These are phyloP conservation scores for Synanceia verrucosa DNA, from an alignment of 2,797 vertebrate genomes.

Conservation along the genomic window DNA sequence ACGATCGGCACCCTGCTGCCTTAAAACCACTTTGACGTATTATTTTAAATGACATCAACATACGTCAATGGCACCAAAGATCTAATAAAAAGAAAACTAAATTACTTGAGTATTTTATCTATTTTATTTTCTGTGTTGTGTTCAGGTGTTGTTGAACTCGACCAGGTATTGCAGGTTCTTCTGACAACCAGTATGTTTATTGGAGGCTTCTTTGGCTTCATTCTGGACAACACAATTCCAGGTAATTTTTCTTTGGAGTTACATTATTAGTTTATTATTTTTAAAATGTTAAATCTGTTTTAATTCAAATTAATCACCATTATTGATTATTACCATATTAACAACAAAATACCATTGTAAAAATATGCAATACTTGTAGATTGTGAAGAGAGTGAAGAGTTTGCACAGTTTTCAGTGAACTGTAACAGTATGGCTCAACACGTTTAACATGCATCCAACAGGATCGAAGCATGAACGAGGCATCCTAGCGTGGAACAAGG, in stretches of 20 bases:
- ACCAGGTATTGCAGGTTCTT: constrained; percentile 92
- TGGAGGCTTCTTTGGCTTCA: constrained; percentile 92
- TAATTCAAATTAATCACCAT: background rate
- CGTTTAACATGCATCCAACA: constrained; percentile 56
- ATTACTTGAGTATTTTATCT: background rate
- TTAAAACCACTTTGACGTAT: too few relatives aligned
- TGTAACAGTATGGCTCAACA: background rate
- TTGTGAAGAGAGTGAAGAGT: background rate
- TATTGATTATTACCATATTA: background rate
- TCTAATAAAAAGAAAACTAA: too few relatives aligned
- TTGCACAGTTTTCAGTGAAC: background rate
- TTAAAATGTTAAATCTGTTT: background rate
- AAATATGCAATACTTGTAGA: background rate
- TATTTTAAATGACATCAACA: too few relatives aligned
- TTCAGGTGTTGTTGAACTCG: constrained; percentile 88
- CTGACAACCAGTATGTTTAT: constrained; percentile 98
- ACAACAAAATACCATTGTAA: background rate
- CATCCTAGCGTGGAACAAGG: constrained; percentile 87
- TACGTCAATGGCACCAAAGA: too few relatives aligned
- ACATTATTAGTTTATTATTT: background rate
- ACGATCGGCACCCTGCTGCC: too few relatives aligned
- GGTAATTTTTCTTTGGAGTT: constrained; percentile 73
- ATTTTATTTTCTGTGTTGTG: background rate
- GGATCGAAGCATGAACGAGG: constrained; percentile 91
- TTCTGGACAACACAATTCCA: constrained; percentile 96